Conservation (phyloP, 2,113 vertebrate genomes). For the Xenus cinereus region DNA sequence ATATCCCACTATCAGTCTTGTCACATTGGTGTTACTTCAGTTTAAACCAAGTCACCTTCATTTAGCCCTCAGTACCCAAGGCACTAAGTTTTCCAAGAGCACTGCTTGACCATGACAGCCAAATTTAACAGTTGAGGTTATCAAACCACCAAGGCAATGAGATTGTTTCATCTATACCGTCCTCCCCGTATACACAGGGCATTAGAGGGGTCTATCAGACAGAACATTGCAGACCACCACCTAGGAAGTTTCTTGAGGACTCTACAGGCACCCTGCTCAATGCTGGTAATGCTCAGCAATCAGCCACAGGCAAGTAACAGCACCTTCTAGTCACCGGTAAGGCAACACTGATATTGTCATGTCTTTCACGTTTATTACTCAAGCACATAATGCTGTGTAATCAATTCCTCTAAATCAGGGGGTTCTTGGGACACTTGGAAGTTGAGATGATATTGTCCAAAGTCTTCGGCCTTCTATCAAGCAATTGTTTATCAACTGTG, state of each 20-base stretch:
- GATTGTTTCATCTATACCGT: background rate
- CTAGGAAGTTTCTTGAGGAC: background rate
- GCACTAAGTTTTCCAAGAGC: background rate
- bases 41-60: background rate
- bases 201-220: background rate
- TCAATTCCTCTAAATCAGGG: background rate
- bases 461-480: fast-evolving
- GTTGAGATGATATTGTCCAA: background rate
- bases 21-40: background rate
- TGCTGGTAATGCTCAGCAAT: background rate
- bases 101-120: background rate
- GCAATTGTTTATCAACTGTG: background rate
- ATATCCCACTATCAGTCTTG: background rate
- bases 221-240: background rate
- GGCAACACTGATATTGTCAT: background rate
- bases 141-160: background rate
- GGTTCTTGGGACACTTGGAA: background rate
- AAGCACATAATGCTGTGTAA: background rate
- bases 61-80: background rate
- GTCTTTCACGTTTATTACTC: background rate
- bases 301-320: background rate
- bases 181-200: background rate
- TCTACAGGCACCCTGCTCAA: background rate
- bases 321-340: background rate
- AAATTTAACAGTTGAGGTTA: background rate